A percentile compares a stretch with the other conserved stretches of the same genome.
These are phyloP conservation scores for Xyrauchen texanus DNA, from an alignment of 2,113 vertebrate species.

Conservation along the genomic window DNA sequence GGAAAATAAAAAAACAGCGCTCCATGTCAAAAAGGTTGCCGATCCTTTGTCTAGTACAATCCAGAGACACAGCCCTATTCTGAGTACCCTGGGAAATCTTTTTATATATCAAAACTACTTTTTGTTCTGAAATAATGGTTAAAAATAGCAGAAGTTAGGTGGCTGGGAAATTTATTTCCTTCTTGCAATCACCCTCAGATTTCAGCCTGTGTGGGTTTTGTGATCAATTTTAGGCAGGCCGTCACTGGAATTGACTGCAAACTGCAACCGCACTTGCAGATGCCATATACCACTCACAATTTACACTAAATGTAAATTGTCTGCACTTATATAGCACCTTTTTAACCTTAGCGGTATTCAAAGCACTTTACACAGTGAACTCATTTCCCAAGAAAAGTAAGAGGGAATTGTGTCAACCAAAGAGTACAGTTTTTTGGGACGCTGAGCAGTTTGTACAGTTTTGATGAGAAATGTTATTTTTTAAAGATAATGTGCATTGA, in stretches of 20 bases:
- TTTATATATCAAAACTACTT: slow-evolving; percentile 1
- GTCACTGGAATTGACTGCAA: background rate
- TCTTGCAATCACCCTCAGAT: background rate
- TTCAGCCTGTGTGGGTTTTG: background rate
- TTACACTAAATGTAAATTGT: no score
- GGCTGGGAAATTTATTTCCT: background rate
- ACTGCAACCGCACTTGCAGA: background rate
- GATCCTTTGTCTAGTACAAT: background rate
- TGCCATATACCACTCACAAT: background rate
- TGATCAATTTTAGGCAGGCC: background rate
- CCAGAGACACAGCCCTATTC: background rate
- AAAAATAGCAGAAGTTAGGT: background rate
- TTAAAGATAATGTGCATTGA: no score
- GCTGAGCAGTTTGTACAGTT: no score
- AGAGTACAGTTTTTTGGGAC: no score
- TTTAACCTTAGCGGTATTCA: no score
- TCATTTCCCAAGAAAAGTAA: no score
- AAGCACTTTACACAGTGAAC: no score
- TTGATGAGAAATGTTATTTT: no score
- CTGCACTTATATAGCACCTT: no score
- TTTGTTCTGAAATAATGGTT: background rate
- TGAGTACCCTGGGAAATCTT: background rate
- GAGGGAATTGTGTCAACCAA: no score
- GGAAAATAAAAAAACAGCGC: background rate
- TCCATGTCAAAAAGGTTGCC: no score